phyloP scores from a whole-genome alignment of 2,113 vertebrate species.

The Corythornis cristatus region DNA sequence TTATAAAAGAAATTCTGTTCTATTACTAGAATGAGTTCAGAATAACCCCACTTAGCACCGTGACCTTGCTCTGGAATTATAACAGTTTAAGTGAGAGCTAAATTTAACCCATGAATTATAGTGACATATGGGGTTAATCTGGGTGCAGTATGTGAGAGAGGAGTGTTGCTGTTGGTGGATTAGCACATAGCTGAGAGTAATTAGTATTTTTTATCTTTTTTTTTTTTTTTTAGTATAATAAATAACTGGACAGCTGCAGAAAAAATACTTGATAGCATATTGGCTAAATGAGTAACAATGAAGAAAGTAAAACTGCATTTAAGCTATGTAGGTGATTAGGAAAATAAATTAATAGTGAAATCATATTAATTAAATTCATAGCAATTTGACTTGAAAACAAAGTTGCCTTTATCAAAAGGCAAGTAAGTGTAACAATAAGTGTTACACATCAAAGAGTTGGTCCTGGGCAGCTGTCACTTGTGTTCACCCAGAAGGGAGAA shows the following conservation, averaged over 20 bases:
- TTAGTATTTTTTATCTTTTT: neutral
- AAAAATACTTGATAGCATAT: neutral
- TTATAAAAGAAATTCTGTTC: neutral
- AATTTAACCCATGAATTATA: slow-evolving; percentile 21
- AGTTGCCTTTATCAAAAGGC: neutral
- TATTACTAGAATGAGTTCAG: neutral
- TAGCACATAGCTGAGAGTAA: neutral
- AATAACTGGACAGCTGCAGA: neutral
- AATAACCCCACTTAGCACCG: neutral
- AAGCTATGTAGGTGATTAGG: neutral
- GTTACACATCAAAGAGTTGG: neutral
- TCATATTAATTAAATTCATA: neutral
- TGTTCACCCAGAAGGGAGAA: neutral
- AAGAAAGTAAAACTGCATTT: neutral
- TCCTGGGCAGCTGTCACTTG: neutral
- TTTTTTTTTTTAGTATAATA: neutral
- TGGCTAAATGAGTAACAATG: neutral
- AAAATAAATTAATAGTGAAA: neutral
- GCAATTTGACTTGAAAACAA: neutral
- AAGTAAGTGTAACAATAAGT: neutral
- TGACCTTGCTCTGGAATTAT: neutral
- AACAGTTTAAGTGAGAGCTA: slow-evolving; percentile 34
- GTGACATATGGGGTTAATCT: slow-evolving; percentile 55
- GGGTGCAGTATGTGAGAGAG: neutral
- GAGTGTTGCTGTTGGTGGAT: neutral